Evolutionary conservation across 2,113 vertebrate species (phyloP).

Genomic region (Pelvicachromis taeniatus): DNA sequence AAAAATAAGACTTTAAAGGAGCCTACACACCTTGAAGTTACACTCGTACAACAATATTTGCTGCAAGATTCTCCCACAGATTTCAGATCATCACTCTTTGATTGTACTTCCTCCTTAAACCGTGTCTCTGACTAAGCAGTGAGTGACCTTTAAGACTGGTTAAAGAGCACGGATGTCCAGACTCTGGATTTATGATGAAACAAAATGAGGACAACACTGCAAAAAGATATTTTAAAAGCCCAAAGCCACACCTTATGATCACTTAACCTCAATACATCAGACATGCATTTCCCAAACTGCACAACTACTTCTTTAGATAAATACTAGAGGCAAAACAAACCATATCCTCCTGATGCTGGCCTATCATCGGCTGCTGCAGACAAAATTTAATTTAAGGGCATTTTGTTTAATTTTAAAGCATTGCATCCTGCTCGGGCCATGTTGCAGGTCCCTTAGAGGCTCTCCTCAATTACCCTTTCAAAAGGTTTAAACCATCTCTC

Average conservation of each 20-base stretch:
- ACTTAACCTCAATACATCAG: background rate
- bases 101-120: background rate
- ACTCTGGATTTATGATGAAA: background rate
- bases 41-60: background rate
- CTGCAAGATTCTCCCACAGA: background rate
- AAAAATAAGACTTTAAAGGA: background rate
- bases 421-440: background rate
- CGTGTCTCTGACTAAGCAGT: background rate
- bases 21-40: background rate
- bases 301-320: background rate
- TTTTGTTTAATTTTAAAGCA: background rate
- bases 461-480: background rate
- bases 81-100: background rate
- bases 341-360: background rate
- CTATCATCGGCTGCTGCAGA: background rate
- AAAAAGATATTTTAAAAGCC: background rate
- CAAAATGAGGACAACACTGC: background rate
- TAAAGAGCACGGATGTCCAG: background rate
- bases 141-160: background rate
- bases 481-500: constrained; percentile 1
- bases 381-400: background rate
- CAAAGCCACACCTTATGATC: background rate
- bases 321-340: background rate
- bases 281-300: background rate
- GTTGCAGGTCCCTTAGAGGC: background rate